Evolutionary conservation across 2,888 invertebrate genomes (phyloP).

Genomic region (Invenusta paracnida): DNA sequence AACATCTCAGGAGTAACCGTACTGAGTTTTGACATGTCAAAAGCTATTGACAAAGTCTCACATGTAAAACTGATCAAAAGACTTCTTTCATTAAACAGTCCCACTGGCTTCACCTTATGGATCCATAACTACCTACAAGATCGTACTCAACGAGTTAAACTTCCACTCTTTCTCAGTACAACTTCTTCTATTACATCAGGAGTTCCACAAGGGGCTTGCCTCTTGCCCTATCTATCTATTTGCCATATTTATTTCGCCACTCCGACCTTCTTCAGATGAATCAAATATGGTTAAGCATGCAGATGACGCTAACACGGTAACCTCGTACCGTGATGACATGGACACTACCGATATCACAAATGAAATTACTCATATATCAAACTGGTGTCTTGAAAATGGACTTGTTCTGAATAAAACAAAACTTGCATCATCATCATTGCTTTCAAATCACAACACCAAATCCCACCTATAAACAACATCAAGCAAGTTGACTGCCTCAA

Average conservation of each 20-base stretch:
- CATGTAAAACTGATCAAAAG: not conserved
- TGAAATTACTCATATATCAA: not conserved
- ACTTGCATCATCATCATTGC: too few species aligned
- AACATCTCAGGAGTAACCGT: not conserved
- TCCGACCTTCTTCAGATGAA: not conserved
- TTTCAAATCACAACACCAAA: not conserved
- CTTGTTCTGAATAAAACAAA: not conserved
- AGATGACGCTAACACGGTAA: too few species aligned
- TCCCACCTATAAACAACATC: not conserved
- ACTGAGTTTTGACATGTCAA: not conserved
- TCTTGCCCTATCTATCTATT: not conserved
- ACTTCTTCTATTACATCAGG: not conserved
- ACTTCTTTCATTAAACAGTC: not conserved
- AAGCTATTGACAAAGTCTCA: not conserved
- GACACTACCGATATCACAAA: not conserved
- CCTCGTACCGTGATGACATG: not conserved
- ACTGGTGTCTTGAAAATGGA: not conserved
- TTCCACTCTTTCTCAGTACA: not conserved
- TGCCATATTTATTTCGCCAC: not conserved
- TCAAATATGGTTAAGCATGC: not conserved
- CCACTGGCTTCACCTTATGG: not conserved
- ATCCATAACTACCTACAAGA: not conserved
- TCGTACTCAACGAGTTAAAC: not conserved
- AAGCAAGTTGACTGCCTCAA: too few species aligned
- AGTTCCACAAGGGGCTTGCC: not conserved